Evolutionary conservation across 2,888 invertebrate genomes (phyloP).

Genomic region (Leptinotarsa haldemani): DNA sequence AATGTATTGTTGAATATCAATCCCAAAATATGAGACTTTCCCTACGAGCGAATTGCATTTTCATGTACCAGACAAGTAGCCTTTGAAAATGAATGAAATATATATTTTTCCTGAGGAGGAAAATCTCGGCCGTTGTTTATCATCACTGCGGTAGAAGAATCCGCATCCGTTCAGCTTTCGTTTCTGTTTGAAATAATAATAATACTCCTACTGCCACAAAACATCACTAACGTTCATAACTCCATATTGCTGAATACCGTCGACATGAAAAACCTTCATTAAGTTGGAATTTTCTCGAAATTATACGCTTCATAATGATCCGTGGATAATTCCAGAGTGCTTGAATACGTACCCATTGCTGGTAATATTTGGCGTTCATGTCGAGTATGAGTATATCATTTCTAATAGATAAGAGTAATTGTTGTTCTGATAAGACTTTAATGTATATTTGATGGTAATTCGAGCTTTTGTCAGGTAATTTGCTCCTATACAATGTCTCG

Average conservation of each 20-base stretch:
- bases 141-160: not conserved
- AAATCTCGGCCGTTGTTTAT: not conserved
- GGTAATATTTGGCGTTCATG: slow-evolving; percentile 14
- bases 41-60: not conserved
- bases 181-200: not conserved
- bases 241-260: not conserved
- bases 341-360: not conserved
- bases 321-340: slow-evolving; percentile 9
- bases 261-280: slow-evolving; percentile 6
- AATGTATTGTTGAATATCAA: not conserved
- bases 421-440: slow-evolving; percentile 16
- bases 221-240: not conserved
- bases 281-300: not conserved
- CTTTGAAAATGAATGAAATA: not conserved
- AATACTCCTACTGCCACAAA: not conserved
- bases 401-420: slow-evolving; percentile 22
- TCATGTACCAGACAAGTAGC: not conserved
- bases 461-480: slow-evolving; percentile 18
- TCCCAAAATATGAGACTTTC: not conserved
- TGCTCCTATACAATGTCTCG: slow-evolving; percentile 13
- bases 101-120: not conserved
- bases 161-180: not conserved
- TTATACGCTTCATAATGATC: slow-evolving; percentile 3
- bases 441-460: slow-evolving; percentile 26
- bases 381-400: slow-evolving; percentile 23